A percentile compares a stretch with the other conserved stretches of the same genome.
Evolutionary conservation across 2,888 invertebrate species (phyloP).

Genomic region (Clepsis dumicolana): DNA sequence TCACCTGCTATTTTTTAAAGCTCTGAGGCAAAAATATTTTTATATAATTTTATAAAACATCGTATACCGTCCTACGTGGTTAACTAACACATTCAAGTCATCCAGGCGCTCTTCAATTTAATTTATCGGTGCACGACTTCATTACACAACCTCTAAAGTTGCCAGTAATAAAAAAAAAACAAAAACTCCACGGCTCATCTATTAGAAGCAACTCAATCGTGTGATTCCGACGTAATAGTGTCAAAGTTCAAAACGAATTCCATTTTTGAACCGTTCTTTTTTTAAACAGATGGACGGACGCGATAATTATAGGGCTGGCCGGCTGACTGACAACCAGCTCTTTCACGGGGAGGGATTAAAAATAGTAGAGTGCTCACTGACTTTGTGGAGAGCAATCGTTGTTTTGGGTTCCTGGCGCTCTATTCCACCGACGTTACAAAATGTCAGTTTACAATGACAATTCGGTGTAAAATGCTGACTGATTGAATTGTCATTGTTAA

Average conservation of each 20-base stretch:
- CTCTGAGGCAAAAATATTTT: too few species aligned
- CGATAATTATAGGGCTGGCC: slow-evolving; percentile 50
- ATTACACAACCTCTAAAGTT: slow-evolving; percentile 14
- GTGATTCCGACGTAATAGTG: slow-evolving; percentile 48
- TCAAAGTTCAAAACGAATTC: slow-evolving; percentile 56
- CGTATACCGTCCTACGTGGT: not conserved
- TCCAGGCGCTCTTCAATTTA: not conserved
- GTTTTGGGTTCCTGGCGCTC: too few species aligned
- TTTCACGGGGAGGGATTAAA: slow-evolving; percentile 3
- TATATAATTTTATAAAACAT: too few species aligned
- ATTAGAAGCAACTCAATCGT: slow-evolving; percentile 41
- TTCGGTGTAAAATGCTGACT: too few species aligned
- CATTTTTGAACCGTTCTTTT: slow-evolving; percentile 50
- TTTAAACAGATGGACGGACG: slow-evolving; percentile 60
- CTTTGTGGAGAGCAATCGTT: not conserved
- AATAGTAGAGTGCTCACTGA: slow-evolving; percentile 14
- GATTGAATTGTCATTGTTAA: too few species aligned
- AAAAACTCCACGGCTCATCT: not conserved
- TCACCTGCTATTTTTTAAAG: too few species aligned
- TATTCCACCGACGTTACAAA: too few species aligned
- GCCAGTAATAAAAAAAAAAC: slow-evolving; percentile 14
- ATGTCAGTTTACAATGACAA: too few species aligned
- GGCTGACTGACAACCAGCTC: slow-evolving; percentile 35
- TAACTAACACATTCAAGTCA: not conserved
- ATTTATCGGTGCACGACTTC: not conserved